phyloP scores from a whole-genome alignment of 2,113 vertebrate species.

The Eidolon helvum region DNA sequence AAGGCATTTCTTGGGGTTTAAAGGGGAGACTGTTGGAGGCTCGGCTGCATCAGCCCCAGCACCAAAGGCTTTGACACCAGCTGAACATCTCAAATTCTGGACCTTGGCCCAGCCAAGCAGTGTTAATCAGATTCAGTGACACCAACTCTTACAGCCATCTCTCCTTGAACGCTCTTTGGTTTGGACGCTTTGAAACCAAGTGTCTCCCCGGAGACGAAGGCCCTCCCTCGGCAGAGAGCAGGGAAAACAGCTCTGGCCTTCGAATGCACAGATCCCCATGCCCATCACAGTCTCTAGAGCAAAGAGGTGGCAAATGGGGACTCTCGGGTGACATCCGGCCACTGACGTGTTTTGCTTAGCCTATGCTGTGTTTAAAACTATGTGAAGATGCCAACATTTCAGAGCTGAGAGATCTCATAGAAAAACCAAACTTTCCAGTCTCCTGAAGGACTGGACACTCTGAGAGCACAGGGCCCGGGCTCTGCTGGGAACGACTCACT shows the following conservation, averaged over 20 bases:
- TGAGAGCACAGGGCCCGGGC: neutral
- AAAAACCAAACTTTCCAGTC: neutral
- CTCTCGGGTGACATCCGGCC: neutral
- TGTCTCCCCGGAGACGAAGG: neutral
- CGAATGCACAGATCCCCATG: neutral
- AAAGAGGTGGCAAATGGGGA: neutral
- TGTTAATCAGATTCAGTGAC: neutral
- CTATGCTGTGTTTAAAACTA: neutral
- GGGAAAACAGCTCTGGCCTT: neutral
- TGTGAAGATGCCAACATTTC: neutral
- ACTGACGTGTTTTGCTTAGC: neutral
- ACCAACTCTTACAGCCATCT: neutral
- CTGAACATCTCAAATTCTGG: neutral
- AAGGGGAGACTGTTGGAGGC: neutral
- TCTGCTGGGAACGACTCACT: too few species aligned
- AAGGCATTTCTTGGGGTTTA: neutral
- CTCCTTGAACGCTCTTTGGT: neutral
- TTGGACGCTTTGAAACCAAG: neutral
- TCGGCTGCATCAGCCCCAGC: accelerated
- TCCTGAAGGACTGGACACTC: neutral
- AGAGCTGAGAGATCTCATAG: neutral
- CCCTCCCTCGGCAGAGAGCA: neutral
- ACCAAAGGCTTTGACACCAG: neutral
- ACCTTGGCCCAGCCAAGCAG: neutral
- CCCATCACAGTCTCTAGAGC: neutral